phyloP scores from a whole-genome alignment of 2,797 vertebrate genomes.

The Sebastolobus altivelis region DNA sequence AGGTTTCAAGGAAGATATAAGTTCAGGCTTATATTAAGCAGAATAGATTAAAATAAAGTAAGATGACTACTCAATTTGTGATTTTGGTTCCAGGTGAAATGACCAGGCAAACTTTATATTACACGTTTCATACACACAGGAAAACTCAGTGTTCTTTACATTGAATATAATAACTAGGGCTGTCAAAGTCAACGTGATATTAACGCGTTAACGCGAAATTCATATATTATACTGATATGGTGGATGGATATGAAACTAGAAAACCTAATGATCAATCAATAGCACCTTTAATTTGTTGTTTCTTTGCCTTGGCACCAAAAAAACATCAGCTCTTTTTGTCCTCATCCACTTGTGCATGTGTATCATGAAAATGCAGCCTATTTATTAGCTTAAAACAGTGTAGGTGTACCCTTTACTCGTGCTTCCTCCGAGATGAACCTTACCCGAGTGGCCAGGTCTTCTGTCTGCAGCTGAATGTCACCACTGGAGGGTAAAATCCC shows the following conservation, averaged over 20 bases:
- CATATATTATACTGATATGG: no score
- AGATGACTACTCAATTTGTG: background rate
- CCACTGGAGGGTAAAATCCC: conserved; percentile 63
- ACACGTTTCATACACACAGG: background rate
- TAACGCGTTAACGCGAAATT: no score
- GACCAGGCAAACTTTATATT: background rate
- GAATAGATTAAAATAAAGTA: background rate
- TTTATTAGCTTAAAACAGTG: background rate
- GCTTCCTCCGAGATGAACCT: background rate
- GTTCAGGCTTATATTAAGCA: background rate
- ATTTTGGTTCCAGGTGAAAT: background rate
- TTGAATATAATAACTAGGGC: no score
- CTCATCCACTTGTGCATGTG: background rate
- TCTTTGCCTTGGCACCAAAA: background rate
- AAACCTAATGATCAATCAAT: no score
- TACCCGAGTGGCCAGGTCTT: conserved; percentile 88
- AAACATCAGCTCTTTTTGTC: background rate
- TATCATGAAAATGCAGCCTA: background rate
- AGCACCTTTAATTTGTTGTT: background rate
- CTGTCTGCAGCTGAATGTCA: conserved; percentile 85
- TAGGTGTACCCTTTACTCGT: background rate
- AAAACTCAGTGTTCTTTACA: background rate
- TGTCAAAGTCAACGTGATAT: no score
- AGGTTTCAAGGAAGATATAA: background rate
- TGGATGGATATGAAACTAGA: no score